These are phyloP conservation scores for Rhadinocentrus ornatus DNA, from an alignment of 2,797 vertebrate species.

Conservation along the genomic window DNA sequence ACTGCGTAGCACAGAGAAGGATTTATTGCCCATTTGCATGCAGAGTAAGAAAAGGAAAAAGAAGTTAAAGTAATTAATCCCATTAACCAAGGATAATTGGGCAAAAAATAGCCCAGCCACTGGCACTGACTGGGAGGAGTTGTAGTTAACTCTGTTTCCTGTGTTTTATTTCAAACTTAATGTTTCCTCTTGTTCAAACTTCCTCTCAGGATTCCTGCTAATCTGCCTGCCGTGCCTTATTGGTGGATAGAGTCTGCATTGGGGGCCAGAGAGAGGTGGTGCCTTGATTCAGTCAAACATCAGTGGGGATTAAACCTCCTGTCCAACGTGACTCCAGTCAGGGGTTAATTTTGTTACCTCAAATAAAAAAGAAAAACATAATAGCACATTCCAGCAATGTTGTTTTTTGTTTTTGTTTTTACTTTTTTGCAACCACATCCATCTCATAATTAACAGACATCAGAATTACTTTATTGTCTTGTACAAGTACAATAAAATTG, in stretches of 20 bases:
- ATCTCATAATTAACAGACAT: not conserved
- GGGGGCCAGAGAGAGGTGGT: no score
- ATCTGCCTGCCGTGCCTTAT: conserved; percentile 87
- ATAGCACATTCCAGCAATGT: not conserved
- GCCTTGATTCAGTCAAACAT: no score
- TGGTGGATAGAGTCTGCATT: conserved; percentile 85
- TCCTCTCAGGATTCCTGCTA: conserved; percentile 93
- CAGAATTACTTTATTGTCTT: no score
- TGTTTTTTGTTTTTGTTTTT: no score
- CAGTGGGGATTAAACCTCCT: conserved; percentile 37
- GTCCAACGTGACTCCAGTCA: conserved; percentile 18
- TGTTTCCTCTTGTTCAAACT: conserved; percentile 88
- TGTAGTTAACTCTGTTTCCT: conserved; percentile 84
- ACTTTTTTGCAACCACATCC: not conserved
- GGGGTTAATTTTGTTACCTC: conserved; percentile 9
- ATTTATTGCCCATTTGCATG: conserved; percentile 85
- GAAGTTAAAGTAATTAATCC: conserved; percentile 85
- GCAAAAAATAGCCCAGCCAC: conserved; percentile 83
- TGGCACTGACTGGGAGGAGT: conserved; percentile 79
- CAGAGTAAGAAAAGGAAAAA: conserved; percentile 81
- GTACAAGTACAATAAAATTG: no score
- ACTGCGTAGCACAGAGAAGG: conserved; percentile 69
- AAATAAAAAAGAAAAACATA: not conserved
- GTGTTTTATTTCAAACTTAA: conserved; percentile 89
- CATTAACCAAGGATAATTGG: conserved; percentile 88